phyloP scores from a whole-genome alignment of 2,797 vertebrate genomes.

The Onychomys arenicola region DNA sequence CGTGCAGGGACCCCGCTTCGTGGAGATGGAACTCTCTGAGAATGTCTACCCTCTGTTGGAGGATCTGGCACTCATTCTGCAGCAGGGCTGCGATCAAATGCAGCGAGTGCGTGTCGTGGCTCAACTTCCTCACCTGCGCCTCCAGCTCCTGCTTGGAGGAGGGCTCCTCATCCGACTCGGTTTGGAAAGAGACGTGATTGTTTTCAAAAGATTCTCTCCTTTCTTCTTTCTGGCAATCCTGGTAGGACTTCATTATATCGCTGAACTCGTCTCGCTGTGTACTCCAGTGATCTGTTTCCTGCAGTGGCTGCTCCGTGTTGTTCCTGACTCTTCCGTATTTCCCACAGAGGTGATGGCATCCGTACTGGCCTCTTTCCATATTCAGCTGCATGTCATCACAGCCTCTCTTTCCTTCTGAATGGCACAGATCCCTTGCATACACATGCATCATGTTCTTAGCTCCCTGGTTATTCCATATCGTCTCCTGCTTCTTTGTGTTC shows the following conservation, averaged over 20 bases:
- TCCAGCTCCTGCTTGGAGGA: conserved; percentile 28
- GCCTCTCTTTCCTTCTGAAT: neutral
- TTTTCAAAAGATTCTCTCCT: neutral
- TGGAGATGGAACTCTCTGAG: neutral
- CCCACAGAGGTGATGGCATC: neutral
- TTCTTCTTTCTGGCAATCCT: conserved; percentile 59
- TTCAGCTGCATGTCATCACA: neutral
- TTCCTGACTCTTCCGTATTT: neutral
- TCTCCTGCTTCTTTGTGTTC: neutral
- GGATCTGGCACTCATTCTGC: conserved; percentile 68
- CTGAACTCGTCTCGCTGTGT: conserved; percentile 67
- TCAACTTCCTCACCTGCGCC: conserved; percentile 59
- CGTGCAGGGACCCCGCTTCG: neutral
- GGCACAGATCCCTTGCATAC: neutral
- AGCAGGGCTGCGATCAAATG: conserved; percentile 65
- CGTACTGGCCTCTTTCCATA: neutral
- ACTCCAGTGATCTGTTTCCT: conserved; percentile 73
- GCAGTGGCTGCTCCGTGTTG: conserved; percentile 70
- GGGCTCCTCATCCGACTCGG: rapidly evolving
- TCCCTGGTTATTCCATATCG: neutral
- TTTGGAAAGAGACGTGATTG: neutral
- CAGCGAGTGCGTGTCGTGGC: neutral
- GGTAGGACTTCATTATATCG: conserved; percentile 26
- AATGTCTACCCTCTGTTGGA: conserved; percentile 53
- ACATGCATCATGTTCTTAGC: neutral